Conservation (phyloP, 2,888 invertebrate genomes). For the Drosophila fulvimacula region DNA sequence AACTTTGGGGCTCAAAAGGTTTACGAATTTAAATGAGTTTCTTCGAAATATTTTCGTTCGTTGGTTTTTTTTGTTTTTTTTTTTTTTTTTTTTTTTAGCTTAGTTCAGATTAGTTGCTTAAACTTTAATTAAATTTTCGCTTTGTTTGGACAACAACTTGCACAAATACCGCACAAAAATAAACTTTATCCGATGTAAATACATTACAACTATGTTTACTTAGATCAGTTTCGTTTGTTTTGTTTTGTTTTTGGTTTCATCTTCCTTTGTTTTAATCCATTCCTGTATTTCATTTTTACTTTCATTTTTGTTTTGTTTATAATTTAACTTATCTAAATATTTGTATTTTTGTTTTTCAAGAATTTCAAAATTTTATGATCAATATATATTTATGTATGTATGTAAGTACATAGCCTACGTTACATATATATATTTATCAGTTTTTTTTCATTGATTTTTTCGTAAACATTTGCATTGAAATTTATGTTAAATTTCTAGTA, state of each 20-base stretch:
- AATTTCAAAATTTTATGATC: slow-evolving; percentile 15
- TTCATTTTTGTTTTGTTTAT: slow-evolving; percentile 10
- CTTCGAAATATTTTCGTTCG: slow-evolving; percentile 19
- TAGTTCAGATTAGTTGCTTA: slow-evolving; percentile 31
- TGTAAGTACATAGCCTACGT: slow-evolving; percentile 13
- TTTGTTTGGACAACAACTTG: slow-evolving; percentile 32
- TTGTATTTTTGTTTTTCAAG: background rate
- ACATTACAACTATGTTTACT: slow-evolving; percentile 16
- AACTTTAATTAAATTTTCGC: slow-evolving; percentile 33
- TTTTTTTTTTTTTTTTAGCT: slow-evolving; percentile 6
- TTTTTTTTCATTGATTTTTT: slow-evolving; percentile 1
- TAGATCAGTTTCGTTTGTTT: background rate
- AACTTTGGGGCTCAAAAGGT: slow-evolving; percentile 84
- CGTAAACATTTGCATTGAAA: background rate
- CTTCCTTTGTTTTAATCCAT: background rate
- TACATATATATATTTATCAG: slow-evolving; percentile 9
- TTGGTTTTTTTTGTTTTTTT: background rate
- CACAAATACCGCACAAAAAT: slow-evolving; percentile 42
- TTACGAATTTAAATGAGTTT: slow-evolving; percentile 83
- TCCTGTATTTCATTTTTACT: slow-evolving; percentile 6
- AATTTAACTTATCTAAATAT: slow-evolving; percentile 4
- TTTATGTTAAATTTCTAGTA: background rate
- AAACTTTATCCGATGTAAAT: slow-evolving; percentile 23
- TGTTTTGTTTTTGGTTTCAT: background rate
- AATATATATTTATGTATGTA: slow-evolving; percentile 2